Conservation (phyloP, 2,113 vertebrate species). For the Dipodomys merriami region DNA sequence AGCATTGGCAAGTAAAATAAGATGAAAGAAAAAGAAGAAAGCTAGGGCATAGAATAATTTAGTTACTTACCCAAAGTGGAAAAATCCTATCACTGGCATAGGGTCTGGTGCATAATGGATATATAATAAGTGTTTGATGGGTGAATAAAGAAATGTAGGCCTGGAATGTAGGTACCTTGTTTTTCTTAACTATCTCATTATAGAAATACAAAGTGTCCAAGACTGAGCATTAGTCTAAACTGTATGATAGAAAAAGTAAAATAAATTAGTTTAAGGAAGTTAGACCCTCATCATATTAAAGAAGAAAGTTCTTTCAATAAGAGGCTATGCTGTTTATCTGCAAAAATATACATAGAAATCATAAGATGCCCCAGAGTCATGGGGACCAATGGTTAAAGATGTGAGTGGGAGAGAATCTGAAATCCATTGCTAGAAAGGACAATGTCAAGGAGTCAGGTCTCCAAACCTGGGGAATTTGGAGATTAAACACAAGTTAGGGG, state of each 20-base stretch:
- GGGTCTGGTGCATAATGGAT: background rate
- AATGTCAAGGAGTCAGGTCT: background rate
- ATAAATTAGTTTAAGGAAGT: background rate
- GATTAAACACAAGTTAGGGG: background rate
- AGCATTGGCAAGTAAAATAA: no score
- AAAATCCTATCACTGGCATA: background rate
- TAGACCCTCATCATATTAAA: background rate
- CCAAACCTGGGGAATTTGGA: background rate
- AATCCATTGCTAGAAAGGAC: background rate
- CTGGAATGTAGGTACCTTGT: background rate
- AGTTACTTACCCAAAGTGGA: background rate
- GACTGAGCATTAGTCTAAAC: background rate
- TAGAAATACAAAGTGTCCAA: background rate
- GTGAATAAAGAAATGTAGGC: slow-evolving; percentile 7
- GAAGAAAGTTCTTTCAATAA: background rate
- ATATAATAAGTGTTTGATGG: background rate
- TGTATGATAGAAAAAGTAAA: background rate
- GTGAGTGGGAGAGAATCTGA: background rate
- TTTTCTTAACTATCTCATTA: background rate
- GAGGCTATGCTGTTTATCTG: background rate
- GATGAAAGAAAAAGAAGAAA: background rate
- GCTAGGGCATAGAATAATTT: background rate
- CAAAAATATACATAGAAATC: background rate
- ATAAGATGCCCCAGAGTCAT: background rate
- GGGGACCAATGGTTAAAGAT: background rate